A percentile compares a stretch with the other conserved stretches of the same genome.
phyloP scores from a whole-genome alignment of 2,888 invertebrate genomes.

The Calameuta filiformis region DNA sequence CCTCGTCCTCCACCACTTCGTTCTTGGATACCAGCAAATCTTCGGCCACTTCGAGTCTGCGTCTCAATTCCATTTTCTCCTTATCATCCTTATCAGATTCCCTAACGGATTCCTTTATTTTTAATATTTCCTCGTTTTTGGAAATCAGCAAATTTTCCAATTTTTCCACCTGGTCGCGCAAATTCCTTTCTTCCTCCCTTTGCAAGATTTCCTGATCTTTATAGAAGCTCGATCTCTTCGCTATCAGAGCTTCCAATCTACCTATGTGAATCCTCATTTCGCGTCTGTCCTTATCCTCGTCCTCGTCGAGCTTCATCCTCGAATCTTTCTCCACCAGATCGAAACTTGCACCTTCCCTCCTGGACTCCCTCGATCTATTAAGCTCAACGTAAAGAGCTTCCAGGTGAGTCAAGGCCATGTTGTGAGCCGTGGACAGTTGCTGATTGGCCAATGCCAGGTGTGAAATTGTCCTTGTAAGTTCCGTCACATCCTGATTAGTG shows the following conservation, averaged over 20 bases:
- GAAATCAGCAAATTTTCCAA: slow-evolving; percentile 16
- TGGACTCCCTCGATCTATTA: slow-evolving; percentile 28
- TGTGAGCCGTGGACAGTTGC: slow-evolving; percentile 56
- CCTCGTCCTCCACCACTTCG: not conserved
- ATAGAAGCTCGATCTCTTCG: slow-evolving; percentile 8
- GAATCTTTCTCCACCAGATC: not conserved
- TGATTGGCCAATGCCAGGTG: slow-evolving; percentile 61
- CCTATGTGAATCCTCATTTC: slow-evolving; percentile 20
- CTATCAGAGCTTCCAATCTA: slow-evolving; percentile 27
- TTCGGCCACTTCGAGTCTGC: slow-evolving; percentile 9
- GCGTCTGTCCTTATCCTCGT: slow-evolving; percentile 3
- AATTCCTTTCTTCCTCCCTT: slow-evolving; percentile 22
- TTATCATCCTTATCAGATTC: not conserved
- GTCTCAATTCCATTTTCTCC: slow-evolving; percentile 7
- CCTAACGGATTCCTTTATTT: not conserved
- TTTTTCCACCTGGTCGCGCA: slow-evolving; percentile 18
- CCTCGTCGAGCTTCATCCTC: not conserved
- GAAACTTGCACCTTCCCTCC: slow-evolving; percentile 3
- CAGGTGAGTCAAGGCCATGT: slow-evolving; percentile 50
- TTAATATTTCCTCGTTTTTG: not conserved
- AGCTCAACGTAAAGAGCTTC: slow-evolving; percentile 52
- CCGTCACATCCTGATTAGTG: slow-evolving; percentile 45
- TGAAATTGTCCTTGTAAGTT: slow-evolving; percentile 55
- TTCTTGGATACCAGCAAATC: slow-evolving; percentile 3
- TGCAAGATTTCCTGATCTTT: not conserved